phyloP scores from a whole-genome alignment of 64 coral and sea anemone genomes.

The Montipora efflorescens region DNA sequence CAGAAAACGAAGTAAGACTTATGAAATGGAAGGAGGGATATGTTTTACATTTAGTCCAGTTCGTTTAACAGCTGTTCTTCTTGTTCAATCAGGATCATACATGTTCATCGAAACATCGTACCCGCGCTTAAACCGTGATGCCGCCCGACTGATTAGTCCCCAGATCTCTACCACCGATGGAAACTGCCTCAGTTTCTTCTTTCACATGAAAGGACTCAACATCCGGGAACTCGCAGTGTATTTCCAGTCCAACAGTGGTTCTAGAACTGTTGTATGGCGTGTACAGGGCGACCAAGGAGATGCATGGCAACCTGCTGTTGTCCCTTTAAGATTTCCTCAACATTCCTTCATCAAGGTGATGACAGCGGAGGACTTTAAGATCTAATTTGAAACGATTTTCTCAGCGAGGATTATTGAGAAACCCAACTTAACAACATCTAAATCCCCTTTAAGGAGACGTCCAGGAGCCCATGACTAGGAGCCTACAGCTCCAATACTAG shows the following conservation, averaged over 20 bases:
- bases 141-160: constrained; percentile 78
- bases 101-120: constrained; percentile 93
- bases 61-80: background rate
- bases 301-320: constrained; percentile 32
- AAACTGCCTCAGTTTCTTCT: constrained; percentile 83
- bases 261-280: constrained; percentile 59
- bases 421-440: no score
- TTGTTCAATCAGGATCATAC: constrained; percentile 60
- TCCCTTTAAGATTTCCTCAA: constrained; percentile 11
- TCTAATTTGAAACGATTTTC: no score
- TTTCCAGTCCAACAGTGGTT: constrained; percentile 50
- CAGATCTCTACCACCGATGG: constrained; percentile 22
- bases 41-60: background rate
- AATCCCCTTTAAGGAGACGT: no score
- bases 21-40: no score
- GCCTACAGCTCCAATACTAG: no score
- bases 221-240: constrained; percentile 75
- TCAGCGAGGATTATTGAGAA: no score
- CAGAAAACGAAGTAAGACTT: no score
- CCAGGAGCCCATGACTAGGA: no score
- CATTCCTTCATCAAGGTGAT: constrained; percentile 29
- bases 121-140: constrained; percentile 84
- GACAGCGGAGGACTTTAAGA: no score
- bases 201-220: constrained; percentile 81
- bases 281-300: constrained; percentile 44